These are phyloP conservation scores for Doryteuthis pealeii DNA, from an alignment of 1,140 invertebrate species.

Conservation along the genomic window DNA sequence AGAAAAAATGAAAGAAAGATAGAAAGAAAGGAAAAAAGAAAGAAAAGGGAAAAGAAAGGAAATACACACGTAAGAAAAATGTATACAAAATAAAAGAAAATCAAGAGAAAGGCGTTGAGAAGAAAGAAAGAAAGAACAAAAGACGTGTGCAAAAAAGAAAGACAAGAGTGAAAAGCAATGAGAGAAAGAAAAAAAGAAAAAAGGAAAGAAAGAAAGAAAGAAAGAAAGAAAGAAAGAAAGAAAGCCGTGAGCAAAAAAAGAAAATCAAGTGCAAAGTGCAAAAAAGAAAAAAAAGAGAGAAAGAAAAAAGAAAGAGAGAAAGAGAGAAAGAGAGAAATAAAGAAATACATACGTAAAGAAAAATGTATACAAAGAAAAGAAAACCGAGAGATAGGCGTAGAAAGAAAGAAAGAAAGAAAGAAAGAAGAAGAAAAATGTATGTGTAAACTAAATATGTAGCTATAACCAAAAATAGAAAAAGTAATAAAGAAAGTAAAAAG, in stretches of 20 bases:
- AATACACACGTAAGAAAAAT: background rate
- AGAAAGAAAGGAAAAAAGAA: too few relatives aligned
- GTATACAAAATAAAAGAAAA: too few relatives aligned
- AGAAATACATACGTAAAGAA: conserved; percentile 7
- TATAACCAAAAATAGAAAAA: too few relatives aligned
- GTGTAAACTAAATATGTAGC: too few relatives aligned
- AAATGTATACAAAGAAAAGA: conserved; percentile 1
- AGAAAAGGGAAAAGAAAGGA: conserved; percentile 4
- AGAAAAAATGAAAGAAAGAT: too few relatives aligned
- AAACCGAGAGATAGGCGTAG: conserved; percentile 7
- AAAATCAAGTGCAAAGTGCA: background rate
- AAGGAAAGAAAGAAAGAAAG: conserved; percentile 10
- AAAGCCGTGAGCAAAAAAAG: background rate
- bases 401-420: background rate
- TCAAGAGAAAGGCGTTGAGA: too few relatives aligned
- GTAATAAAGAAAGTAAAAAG: too few relatives aligned
- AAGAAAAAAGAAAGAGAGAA: background rate
- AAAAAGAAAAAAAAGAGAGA: conserved; percentile 5
- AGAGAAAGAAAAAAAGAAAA: background rate
- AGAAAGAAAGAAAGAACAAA: too few relatives aligned
- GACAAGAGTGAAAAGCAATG: background rate
- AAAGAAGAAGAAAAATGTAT: too few relatives aligned
- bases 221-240: background rate
- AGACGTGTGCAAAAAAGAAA: background rate
- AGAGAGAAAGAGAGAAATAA: background rate